Evolutionary conservation across 2,888 invertebrate genomes (phyloP), one percentile per base, ranked within the genome.

Genomic region (Mactromeris polynyma): DNA sequence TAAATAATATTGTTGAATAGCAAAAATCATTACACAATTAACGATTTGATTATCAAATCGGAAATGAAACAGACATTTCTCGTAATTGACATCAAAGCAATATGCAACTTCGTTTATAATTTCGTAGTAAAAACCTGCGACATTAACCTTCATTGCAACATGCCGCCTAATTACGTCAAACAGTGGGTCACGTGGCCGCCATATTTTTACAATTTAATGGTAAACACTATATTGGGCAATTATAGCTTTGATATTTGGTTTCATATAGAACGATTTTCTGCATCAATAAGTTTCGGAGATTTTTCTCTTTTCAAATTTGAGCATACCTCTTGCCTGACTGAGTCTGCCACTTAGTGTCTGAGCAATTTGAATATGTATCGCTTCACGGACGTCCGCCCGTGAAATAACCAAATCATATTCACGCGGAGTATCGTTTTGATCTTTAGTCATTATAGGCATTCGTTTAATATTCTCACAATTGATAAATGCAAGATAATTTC

Each of bases 391-490:
- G 86, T 46, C 82, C 86, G 86, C 86, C 88, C 88, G 84, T 88
- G 88, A 88, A 88, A 84, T 88, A 88, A 54, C 73, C 73, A 26
- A 81, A 88, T 88, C 81, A 81, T 85, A 73, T 81, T 84, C 88
- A 80, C 42, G 78, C 54, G 11, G 88, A 33, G 88, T 81, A 77
- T 14, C 73, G 84, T 88, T 88, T 84, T 88, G 88, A 88, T 88
- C 88, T 88, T 88, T 38, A 81, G 73, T 81, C 33, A 80, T 83
- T 51, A 36, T 86, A 77, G 42, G 81, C 69, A 69, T 81, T 73
- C 86, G 81, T 86, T 86, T 73, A 81, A 86, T 86, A 86, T 86
- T 81, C 81, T 42, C 40, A 40, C 42, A 86, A 86, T 81, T 46
- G 86, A 86, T 69, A 31, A 69, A 87, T 83, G 77, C 83, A n/a